phyloP scores from a whole-genome alignment of 2,797 vertebrate genomes.

The Echeneis naucrates region DNA sequence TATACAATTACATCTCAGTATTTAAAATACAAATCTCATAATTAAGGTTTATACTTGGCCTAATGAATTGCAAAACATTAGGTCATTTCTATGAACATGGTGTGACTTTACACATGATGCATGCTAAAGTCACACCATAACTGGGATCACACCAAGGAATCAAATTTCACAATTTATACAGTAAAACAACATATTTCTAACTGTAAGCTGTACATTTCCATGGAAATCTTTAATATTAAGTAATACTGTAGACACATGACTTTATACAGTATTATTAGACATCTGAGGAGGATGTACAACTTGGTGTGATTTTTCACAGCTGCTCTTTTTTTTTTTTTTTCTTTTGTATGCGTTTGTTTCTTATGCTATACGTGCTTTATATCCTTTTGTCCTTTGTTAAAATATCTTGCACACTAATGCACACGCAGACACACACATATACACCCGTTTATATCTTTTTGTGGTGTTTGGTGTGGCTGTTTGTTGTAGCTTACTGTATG shows the following conservation, averaged over 20 bases:
- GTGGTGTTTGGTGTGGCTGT: constrained; percentile 49
- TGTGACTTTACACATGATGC: constrained; percentile 22
- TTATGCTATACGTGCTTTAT: constrained; percentile 19
- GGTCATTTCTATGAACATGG: constrained; percentile 20
- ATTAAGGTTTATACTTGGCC: constrained; percentile 13
- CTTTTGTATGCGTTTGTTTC: constrained; percentile 33
- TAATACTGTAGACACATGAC: neutral
- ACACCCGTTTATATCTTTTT: constrained; percentile 38
- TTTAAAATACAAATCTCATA: constrained; percentile 11
- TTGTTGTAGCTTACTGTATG: constrained; percentile 50
- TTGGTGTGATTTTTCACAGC: constrained; percentile 58
- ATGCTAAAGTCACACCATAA: constrained; percentile 30
- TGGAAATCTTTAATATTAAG: neutral
- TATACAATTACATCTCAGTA: too few relatives aligned
- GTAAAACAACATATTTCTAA: neutral
- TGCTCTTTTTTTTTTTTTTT: constrained; percentile 28
- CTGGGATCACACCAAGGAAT: constrained; percentile 51
- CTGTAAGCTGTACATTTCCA: neutral
- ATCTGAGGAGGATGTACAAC: constrained; percentile 1
- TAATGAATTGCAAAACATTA: constrained; percentile 17
- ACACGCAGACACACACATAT: constrained; percentile 11
- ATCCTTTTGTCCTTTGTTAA: constrained; percentile 25
- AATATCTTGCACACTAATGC: constrained; percentile 25
- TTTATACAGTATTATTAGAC: neutral
- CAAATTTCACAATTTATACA: neutral